Evolutionary conservation across 1,140 invertebrate genomes (phyloP).

Genomic region (Formica selysi): DNA sequence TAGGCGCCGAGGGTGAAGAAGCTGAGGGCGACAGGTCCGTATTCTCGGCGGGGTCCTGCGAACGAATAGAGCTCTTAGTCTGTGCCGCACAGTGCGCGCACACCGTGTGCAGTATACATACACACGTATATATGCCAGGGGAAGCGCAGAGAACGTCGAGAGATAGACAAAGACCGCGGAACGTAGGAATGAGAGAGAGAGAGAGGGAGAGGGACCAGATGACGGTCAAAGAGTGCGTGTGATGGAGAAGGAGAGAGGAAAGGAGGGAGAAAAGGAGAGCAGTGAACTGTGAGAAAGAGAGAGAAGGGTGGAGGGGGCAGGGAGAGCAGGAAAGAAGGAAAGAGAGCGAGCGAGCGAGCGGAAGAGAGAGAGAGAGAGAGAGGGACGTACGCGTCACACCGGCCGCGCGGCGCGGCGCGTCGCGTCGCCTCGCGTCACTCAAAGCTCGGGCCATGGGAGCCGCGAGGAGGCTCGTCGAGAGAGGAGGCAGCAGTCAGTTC

Average conservation of each 20-base stretch:
- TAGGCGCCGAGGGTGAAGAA: conserved; percentile 65
- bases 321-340: conserved; percentile 6
- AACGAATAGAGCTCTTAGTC: conserved; percentile 42
- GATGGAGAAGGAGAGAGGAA: conserved; percentile 32
- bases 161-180: conserved; percentile 38
- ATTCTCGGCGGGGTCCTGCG: conserved; percentile 67
- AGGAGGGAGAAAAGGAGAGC: conserved; percentile 37
- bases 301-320: conserved; percentile 38
- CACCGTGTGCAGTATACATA: neutral
- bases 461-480: conserved; percentile 74
- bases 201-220: conserved; percentile 40
- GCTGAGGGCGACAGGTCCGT: conserved; percentile 74
- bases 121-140: neutral
- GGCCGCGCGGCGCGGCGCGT: conserved; percentile 80
- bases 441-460: conserved; percentile 79
- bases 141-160: neutral
- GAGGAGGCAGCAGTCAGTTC: conserved; percentile 85
- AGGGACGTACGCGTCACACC: conserved; percentile 83
- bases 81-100: neutral
- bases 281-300: conserved; percentile 28
- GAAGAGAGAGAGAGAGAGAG: neutral
- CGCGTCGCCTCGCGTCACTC: conserved; percentile 80
- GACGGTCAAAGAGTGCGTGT: conserved; percentile 55
- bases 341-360: no score
- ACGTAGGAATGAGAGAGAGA: conserved; percentile 5